Conservation (phyloP, 2,113 vertebrate genomes). For the Oncorhynchus tshawytscha region DNA sequence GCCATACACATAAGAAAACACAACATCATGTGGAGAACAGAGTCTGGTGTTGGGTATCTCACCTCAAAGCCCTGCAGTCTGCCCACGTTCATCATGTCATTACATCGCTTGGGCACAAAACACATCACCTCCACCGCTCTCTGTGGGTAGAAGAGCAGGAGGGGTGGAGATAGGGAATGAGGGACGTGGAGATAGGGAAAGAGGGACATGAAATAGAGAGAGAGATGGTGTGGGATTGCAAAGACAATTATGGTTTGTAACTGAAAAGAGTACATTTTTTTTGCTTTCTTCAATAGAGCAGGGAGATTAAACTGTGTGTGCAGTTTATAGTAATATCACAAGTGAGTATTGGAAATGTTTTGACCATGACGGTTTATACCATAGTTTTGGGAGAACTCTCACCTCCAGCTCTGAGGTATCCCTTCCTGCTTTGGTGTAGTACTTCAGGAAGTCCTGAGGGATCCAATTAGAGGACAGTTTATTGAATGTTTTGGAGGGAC, state of each 20-base stretch:
- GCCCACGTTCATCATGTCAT: slow-evolving; percentile 91
- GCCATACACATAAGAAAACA: not conserved
- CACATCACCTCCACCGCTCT: slow-evolving; percentile 87
- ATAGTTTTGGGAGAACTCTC: slow-evolving; percentile 10
- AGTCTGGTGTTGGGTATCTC: slow-evolving; percentile 15
- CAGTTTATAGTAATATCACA: too few species aligned
- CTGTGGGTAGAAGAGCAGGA: slow-evolving; percentile 53
- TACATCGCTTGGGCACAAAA: slow-evolving; percentile 88
- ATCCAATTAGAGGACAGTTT: slow-evolving; percentile 16
- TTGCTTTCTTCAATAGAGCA: not conserved
- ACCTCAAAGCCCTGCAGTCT: slow-evolving; percentile 90
- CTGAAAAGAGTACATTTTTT: not conserved
- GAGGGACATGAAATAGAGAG: not conserved
- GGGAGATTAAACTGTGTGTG: too few species aligned
- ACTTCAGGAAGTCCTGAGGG: slow-evolving; percentile 85
- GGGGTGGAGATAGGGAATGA: not conserved
- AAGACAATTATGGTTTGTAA: too few species aligned
- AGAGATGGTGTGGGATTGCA: too few species aligned
- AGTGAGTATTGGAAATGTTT: too few species aligned
- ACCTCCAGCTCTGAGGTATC: slow-evolving; percentile 80
- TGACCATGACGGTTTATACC: not conserved
- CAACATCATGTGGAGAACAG: not conserved
- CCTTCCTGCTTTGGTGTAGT: slow-evolving; percentile 81
- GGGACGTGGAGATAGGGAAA: not conserved
- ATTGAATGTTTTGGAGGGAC: not conserved